Percentiles rank a stretch among this genome's conserved stretches.
These are phyloP conservation scores for Lampris incognitus DNA, from an alignment of 2,113 vertebrate genomes.

Conservation along the genomic window DNA sequence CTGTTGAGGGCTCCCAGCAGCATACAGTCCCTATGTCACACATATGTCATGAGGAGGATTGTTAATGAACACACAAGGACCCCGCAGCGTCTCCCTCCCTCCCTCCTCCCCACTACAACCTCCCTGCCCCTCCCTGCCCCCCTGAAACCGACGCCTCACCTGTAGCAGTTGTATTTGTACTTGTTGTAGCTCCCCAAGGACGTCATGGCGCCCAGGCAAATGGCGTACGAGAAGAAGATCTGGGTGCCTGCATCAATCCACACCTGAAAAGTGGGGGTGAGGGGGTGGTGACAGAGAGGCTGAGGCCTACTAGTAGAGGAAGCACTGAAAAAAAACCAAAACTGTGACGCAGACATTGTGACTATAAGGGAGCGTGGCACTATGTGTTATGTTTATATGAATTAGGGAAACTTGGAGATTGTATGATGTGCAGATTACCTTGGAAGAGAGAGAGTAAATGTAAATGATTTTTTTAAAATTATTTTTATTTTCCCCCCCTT, in stretches of 20 bases:
- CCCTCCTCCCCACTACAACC: conserved; percentile 54
- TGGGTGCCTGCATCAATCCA: conserved; percentile 99
- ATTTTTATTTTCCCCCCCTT: no score
- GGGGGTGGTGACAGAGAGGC: conserved; percentile 57
- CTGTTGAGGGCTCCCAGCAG: conserved; percentile 99
- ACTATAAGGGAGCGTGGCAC: no score
- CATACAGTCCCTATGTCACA: conserved; percentile 99
- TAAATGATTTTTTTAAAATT: no score
- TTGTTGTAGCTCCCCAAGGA: conserved; percentile 99
- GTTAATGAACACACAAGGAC: conserved; percentile 96
- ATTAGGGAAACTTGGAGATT: no score
- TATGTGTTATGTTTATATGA: no score
- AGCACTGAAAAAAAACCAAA: neutral
- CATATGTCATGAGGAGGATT: conserved; percentile 98
- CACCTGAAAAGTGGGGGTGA: conserved; percentile 79
- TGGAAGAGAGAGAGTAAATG: no score
- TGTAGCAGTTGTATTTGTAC: conserved; percentile 99
- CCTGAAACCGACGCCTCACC: conserved; percentile 86
- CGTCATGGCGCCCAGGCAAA: conserved; percentile 98
- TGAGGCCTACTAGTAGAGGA: conserved; percentile 58
- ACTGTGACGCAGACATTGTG: no score
- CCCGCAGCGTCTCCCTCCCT: conserved; percentile 51
- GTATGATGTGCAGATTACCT: no score
- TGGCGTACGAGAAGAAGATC: conserved; percentile 99
- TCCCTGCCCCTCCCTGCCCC: conserved; percentile 27